A percentile compares a stretch with the other conserved stretches of the same genome.
phyloP scores from a whole-genome alignment of 2,888 invertebrate species.

The Malthinus flaveolus region DNA sequence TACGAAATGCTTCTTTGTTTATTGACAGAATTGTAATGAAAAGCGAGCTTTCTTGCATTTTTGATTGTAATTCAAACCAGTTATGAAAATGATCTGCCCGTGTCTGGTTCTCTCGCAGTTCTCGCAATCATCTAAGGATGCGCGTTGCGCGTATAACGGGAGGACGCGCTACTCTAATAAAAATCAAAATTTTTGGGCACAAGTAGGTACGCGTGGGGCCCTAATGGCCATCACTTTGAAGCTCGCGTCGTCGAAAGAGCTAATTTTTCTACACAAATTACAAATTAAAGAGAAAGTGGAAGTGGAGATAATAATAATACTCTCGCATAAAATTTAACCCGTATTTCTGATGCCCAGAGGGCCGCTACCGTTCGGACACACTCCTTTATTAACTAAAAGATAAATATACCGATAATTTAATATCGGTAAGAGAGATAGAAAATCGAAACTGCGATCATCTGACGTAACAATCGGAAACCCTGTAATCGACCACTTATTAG shows the following conservation, averaged over 20 bases:
- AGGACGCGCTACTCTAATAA: too few relatives aligned
- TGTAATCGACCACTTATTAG: constrained; percentile 49
- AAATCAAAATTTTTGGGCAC: too few relatives aligned
- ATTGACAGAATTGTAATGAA: constrained; percentile 32
- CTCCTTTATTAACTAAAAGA: constrained; percentile 40
- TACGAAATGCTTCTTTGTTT: constrained; percentile 20
- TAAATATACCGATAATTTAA: constrained; percentile 27
- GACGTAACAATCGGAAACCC: constrained; percentile 46
- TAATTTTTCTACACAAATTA: too few relatives aligned
- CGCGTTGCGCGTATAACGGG: too few relatives aligned
- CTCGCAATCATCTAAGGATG: background rate
- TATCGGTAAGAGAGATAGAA: constrained; percentile 37
- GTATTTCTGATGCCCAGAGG: constrained; percentile 42
- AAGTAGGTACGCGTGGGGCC: too few relatives aligned
- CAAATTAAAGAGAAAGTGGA: constrained; percentile 2
- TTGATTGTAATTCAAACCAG: constrained; percentile 29
- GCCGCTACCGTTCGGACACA: constrained; percentile 49
- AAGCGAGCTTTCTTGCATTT: constrained; percentile 34
- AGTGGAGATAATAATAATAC: background rate
- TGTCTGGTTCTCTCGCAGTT: background rate
- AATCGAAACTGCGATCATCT: constrained; percentile 42
- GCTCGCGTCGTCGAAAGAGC: too few relatives aligned
- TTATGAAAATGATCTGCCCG: constrained; percentile 35
- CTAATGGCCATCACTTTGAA: too few relatives aligned
- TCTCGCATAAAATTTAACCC: constrained; percentile 45